Conservation (phyloP, 2,888 invertebrate species). For the Salticus scenicus region DNA sequence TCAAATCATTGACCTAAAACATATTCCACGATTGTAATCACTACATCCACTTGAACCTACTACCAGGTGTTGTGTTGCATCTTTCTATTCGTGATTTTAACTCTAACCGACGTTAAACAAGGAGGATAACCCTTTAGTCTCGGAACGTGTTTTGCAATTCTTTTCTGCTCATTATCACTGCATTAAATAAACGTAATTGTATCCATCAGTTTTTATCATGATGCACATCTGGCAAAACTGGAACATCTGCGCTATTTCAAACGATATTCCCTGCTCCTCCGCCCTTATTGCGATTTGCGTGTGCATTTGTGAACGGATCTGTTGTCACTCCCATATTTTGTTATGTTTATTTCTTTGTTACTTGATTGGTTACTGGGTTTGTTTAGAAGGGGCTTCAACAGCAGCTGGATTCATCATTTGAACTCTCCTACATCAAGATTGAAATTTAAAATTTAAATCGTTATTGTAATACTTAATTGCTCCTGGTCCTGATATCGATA, state of each 20-base stretch:
- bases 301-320: constrained; percentile 35
- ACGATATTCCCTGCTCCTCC: constrained; percentile 40
- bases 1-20: constrained; percentile 16
- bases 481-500: no score
- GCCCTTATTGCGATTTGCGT: constrained; percentile 40
- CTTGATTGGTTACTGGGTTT: constrained; percentile 39
- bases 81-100: background rate
- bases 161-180: constrained; percentile 63
- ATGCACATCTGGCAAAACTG: constrained; percentile 56
- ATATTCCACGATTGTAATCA: background rate
- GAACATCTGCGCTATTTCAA: constrained; percentile 53
- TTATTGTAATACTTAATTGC: no score
- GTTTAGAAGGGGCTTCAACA: constrained; percentile 26
- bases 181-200: constrained; percentile 47
- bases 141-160: constrained; percentile 17
- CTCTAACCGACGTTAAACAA: background rate
- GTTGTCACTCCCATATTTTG: constrained; percentile 50
- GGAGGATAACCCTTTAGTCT: background rate
- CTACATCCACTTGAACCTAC: background rate
- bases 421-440: constrained; percentile 43
- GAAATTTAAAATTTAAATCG: background rate
- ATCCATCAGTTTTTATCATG: constrained; percentile 39
- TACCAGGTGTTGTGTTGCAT: background rate
- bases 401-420: constrained; percentile 43
- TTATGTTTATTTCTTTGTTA: constrained; percentile 25